Evolutionary conservation across 2,113 vertebrate species (phyloP).

Genomic region (Alectura lathami): DNA sequence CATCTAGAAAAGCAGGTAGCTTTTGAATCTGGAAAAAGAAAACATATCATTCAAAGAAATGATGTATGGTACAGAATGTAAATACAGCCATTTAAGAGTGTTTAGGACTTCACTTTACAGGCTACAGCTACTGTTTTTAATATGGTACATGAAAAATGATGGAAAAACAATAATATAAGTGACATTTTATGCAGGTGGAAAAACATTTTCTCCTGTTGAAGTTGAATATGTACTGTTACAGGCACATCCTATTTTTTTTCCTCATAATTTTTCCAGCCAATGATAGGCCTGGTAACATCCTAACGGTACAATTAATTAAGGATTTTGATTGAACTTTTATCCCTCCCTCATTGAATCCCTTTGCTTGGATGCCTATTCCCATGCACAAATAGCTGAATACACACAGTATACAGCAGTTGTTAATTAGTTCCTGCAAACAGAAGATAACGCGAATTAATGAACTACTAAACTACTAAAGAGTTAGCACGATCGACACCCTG

Average conservation of each 20-base stretch:
- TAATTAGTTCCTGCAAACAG: background rate
- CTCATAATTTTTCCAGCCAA: background rate
- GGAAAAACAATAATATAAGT: background rate
- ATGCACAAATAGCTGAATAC: background rate
- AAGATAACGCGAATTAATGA: background rate
- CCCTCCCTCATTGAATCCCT: background rate
- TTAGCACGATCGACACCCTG: background rate
- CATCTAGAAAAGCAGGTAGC: background rate
- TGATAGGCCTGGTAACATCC: background rate
- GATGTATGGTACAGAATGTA: background rate
- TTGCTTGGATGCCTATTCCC: background rate
- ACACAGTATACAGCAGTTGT: background rate
- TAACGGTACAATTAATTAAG: background rate
- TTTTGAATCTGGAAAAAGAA: background rate
- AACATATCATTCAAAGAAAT: background rate
- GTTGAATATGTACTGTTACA: background rate
- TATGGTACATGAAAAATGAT: background rate
- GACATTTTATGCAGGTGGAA: background rate
- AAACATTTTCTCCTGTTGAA: background rate
- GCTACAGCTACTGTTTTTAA: background rate
- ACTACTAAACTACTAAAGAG: background rate
- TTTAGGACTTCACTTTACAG: background rate
- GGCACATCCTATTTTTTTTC: fast-evolving
- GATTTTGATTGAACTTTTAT: background rate
- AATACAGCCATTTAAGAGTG: background rate